Evolutionary conservation across 2,888 invertebrate genomes (phyloP), one percentile per base, ranked within the genome.

Genomic region (Augiades crinisus): DNA sequence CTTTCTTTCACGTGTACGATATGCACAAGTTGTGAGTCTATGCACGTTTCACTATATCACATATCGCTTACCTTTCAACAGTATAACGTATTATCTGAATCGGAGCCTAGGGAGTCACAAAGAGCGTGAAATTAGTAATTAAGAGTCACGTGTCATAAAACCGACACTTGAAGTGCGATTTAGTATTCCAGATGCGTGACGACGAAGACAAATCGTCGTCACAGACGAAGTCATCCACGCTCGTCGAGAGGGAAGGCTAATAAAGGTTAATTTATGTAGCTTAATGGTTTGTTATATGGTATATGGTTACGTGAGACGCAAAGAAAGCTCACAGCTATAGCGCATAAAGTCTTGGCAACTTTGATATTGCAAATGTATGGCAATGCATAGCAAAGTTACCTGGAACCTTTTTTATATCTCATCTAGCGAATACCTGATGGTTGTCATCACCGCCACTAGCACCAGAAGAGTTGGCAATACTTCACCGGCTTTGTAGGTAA

Each of bases 81-180:
- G 1, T 7, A 8, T 5, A 5, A 22, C 14, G 1, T n/a, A 24
- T 21, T 24, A 24, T 10, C 46, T 60, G 63, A 73, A 68, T 73
- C 70, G 62, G 64, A 60, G 76, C 69, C 75, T 51, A 57, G 79
- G 74, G 83, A 75, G 71, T 72, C 70, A 77, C 75, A 76, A 75
- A 73, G 75, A 80, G 71, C 83, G 79, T 80, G 75, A 86, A 85
- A 86, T 87, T 83, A 81, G 76, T 81, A 82, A 86, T 86, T 84
- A 83, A 77, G 78, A 78, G 78, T 79, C 81, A 81, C 76, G 76
- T 76, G 71, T 81, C 67, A 64, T 61, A 67, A 56, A 38, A 40
- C 37, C 16, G 40, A 33, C 33, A 24, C 40, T 40, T 49, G 33
- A 38, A 49, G 40, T 33, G 40, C 14, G 40, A 49, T 47, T 47